A percentile compares a stretch with the other conserved stretches of the same genome.
Conservation (phyloP, 2,888 invertebrate species). For the Dynastes maya region DNA sequence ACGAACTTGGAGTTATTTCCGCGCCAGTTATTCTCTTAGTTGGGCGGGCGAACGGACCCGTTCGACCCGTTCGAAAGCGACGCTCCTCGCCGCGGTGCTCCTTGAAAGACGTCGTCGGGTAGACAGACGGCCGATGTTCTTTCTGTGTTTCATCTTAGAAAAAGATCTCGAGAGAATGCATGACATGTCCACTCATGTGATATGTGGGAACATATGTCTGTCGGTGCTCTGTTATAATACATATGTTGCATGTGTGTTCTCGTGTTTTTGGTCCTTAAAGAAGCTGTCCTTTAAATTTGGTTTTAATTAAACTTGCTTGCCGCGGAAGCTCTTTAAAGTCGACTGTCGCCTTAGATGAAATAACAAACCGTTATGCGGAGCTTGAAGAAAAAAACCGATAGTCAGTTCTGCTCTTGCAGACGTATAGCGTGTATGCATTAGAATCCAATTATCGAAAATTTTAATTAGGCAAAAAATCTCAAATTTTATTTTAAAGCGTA, state of each 20-base stretch:
- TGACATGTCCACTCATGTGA: slow-evolving; percentile 45
- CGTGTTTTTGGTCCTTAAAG: slow-evolving; percentile 12
- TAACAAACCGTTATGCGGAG: background rate
- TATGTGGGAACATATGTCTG: slow-evolving; percentile 40
- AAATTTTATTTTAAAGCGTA: too few relatives aligned
- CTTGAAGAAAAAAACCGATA: background rate
- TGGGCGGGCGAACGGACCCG: slow-evolving; percentile 51
- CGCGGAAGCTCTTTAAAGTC: slow-evolving; percentile 2
- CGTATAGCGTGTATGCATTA: background rate
- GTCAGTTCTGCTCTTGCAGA: background rate
- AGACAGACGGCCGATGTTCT: slow-evolving; percentile 19
- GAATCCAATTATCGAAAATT: background rate
- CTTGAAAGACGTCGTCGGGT: slow-evolving; percentile 44
- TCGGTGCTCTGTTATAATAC: slow-evolving; percentile 17
- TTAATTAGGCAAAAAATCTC: background rate
- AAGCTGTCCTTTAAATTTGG: slow-evolving; percentile 17
- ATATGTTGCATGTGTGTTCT: slow-evolving; percentile 36
- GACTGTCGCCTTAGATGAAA: background rate
- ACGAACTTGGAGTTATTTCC: slow-evolving; percentile 61
- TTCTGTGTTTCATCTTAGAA: slow-evolving; percentile 20
- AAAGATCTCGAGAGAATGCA: slow-evolving; percentile 18
- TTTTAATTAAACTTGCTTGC: slow-evolving; percentile 17
- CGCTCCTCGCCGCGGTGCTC: slow-evolving; percentile 44
- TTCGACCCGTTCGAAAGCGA: slow-evolving; percentile 43
- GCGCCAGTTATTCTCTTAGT: slow-evolving; percentile 56